Evolutionary conservation across 2,888 invertebrate genomes (phyloP).

Genomic region (Oligia strigilis): DNA sequence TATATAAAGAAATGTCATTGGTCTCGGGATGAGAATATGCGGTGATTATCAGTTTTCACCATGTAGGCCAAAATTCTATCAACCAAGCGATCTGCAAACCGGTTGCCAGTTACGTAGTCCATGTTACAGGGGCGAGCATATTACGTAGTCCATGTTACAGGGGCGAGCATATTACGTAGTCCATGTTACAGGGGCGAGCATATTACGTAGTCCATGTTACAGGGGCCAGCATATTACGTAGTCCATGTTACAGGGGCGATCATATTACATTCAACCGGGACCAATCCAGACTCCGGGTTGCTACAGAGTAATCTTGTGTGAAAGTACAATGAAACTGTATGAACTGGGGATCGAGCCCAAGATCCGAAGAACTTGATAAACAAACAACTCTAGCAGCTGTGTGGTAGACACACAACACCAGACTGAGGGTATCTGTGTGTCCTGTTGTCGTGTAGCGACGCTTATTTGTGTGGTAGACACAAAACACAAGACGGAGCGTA

Average conservation of each 20-base stretch:
- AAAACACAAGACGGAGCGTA: too few relatives aligned
- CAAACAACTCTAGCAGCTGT: background rate
- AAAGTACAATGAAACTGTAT: background rate
- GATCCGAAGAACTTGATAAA: background rate
- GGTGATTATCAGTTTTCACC: background rate
- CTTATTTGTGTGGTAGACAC: background rate
- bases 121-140: too few relatives aligned
- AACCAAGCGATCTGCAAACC: background rate
- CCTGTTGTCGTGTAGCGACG: background rate
- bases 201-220: too few relatives aligned
- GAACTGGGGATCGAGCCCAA: background rate
- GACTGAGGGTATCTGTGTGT: background rate
- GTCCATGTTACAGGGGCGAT: too few relatives aligned
- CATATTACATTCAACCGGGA: background rate
- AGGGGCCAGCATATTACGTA: too few relatives aligned
- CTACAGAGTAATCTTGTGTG: background rate
- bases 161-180: too few relatives aligned
- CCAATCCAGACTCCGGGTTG: background rate
- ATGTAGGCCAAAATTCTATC: background rate
- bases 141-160: too few relatives aligned
- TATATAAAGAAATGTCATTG: background rate
- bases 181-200: too few relatives aligned
- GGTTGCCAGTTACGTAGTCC: background rate
- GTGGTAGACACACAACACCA: background rate
- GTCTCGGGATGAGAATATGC: background rate